Evolutionary conservation across 2,113 vertebrate species (phyloP).

Genomic region (Stigmatopora argus): DNA sequence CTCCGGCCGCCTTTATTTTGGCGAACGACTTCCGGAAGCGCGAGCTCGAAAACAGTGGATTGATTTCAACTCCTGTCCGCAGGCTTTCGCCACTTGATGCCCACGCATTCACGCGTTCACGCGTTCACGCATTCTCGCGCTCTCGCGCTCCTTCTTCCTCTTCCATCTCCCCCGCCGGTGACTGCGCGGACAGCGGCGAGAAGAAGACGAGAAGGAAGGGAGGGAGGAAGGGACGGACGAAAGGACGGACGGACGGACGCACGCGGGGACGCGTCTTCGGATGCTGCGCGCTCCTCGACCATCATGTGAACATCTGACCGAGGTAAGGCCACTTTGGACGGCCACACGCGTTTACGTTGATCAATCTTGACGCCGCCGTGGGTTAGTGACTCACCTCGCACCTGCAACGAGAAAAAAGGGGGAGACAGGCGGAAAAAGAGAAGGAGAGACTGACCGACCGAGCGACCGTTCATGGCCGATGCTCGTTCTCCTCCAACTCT

Average conservation of each 20-base stretch:
- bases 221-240: too few relatives aligned
- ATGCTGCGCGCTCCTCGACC: constrained; percentile 35
- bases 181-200: constrained; percentile 13
- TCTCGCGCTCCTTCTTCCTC: too few relatives aligned
- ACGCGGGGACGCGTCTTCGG: constrained; percentile 34
- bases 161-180: constrained; percentile 33
- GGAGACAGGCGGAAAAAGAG: too few relatives aligned
- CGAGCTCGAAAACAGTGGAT: too few relatives aligned
- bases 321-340: constrained; percentile 36
- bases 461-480: background rate
- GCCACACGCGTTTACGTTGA: constrained; percentile 4
- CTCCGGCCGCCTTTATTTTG: too few relatives aligned
- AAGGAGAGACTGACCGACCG: too few relatives aligned
- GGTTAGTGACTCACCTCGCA: constrained; percentile 20
- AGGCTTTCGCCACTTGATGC: constrained; percentile 44
- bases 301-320: constrained; percentile 23
- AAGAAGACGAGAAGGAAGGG: constrained; percentile 7
- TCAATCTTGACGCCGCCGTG: constrained; percentile 1
- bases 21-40: too few relatives aligned
- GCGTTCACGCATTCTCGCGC: background rate
- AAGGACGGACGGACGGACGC: too few relatives aligned
- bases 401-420: background rate
- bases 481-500: background rate
- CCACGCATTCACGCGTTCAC: constrained; percentile 25
- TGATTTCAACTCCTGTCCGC: constrained; percentile 1